phyloP scores from a whole-genome alignment of 1,140 invertebrate genomes.

The Musca vetustissima region DNA sequence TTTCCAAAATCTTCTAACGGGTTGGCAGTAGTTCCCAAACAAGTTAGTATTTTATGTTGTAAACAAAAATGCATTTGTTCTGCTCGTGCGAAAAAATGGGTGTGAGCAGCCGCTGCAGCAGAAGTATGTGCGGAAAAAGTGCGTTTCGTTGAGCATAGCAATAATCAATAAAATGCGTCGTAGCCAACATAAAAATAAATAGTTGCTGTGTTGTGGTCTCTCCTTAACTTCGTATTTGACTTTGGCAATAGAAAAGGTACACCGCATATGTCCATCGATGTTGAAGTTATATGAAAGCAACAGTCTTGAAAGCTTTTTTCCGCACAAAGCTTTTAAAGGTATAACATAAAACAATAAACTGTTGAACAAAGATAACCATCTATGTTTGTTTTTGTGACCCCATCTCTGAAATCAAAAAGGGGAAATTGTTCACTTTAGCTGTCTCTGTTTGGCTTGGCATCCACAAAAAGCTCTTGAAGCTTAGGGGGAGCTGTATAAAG shows the following conservation, averaged over 20 bases:
- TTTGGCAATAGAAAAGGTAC: too few relatives aligned
- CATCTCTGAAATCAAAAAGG: not conserved
- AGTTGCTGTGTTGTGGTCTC: not conserved
- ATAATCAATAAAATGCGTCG: slow-evolving; percentile 22
- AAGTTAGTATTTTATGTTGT: too few relatives aligned
- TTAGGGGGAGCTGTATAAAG: too few relatives aligned
- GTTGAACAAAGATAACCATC: too few relatives aligned
- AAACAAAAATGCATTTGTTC: not conserved
- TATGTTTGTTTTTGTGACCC: too few relatives aligned
- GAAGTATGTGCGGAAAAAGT: not conserved
- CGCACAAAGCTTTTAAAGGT: too few relatives aligned
- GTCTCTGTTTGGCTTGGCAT: not conserved
- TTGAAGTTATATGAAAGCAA: not conserved
- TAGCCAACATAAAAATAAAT: slow-evolving; percentile 8
- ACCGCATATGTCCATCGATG: too few relatives aligned
- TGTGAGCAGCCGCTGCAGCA: slow-evolving; percentile 12
- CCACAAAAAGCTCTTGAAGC: not conserved
- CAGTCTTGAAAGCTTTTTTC: slow-evolving; percentile 5
- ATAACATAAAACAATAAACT: too few relatives aligned
- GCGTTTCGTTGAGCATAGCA: slow-evolving; percentile 4
- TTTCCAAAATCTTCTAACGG: too few relatives aligned
- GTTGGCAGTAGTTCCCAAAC: too few relatives aligned
- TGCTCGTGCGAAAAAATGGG: not conserved
- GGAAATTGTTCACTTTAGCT: not conserved
- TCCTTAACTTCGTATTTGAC: not conserved